Evolutionary conservation across 2,888 invertebrate species (phyloP).

Genomic region (Pachycephus smyrnensis): DNA sequence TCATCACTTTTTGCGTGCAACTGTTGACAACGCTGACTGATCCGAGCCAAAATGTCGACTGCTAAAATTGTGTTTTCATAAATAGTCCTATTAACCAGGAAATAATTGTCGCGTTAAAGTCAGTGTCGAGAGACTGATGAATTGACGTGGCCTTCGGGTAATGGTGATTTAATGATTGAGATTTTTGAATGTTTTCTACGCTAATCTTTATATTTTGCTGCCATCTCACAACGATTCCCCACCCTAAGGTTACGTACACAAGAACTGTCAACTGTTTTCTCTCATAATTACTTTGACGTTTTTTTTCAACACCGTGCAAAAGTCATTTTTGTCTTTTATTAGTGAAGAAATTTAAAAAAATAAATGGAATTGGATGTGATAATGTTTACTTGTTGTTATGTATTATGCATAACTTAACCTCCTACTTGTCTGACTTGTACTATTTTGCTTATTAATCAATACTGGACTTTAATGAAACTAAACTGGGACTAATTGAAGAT

Average conservation of each 20-base stretch:
- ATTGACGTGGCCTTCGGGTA: not conserved
- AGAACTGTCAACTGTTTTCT: not conserved
- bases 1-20: not conserved
- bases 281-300: not conserved
- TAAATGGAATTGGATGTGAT: not conserved
- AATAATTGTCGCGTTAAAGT: not conserved
- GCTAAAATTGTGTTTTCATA: constrained; percentile 23
- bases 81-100: constrained; percentile 10
- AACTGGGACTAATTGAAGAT: not conserved
- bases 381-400: not conserved
- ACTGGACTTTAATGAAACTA: not conserved
- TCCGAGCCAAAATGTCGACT: constrained; percentile 20
- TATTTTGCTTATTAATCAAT: not conserved
- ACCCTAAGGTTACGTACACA: not conserved
- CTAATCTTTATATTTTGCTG: not conserved
- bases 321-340: not conserved
- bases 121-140: not conserved
- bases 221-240: not conserved
- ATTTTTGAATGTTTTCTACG: not conserved
- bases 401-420: not conserved
- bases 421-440: not conserved
- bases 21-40: not conserved
- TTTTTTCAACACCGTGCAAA: not conserved
- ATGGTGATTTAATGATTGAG: not conserved
- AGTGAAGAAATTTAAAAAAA: not conserved